These are phyloP conservation scores for Pandemis heparana DNA, from an alignment of 2,888 invertebrate genomes.

Conservation along the genomic window DNA sequence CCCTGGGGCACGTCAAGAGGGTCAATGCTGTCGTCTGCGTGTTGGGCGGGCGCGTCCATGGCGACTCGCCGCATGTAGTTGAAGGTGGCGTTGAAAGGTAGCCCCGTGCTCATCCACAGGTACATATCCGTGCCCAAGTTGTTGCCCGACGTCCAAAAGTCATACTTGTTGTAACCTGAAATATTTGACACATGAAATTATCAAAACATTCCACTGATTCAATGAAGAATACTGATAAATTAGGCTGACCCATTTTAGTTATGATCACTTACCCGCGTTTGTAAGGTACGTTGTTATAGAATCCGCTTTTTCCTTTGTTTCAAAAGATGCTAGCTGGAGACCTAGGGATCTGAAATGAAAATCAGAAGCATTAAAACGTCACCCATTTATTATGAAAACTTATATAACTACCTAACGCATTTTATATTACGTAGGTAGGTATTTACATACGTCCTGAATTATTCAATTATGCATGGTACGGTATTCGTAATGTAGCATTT, in stretches of 20 bases:
- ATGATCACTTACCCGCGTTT: slow-evolving; percentile 88
- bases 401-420: not conserved
- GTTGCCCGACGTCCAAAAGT: slow-evolving; percentile 96
- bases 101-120: slow-evolving; percentile 95
- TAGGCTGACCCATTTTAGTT: not conserved
- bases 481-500: slow-evolving; percentile 4
- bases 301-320: slow-evolving; percentile 94
- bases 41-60: slow-evolving; percentile 83
- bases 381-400: not conserved
- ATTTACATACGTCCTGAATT: not conserved
- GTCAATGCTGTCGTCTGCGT: slow-evolving; percentile 85
- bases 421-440: not conserved
- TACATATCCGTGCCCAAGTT: slow-evolving; percentile 94
- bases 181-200: slow-evolving; percentile 37
- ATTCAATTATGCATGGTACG: not conserved
- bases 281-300: slow-evolving; percentile 93
- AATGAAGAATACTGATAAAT: not conserved
- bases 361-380: slow-evolving; percentile 16
- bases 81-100: slow-evolving; percentile 95
- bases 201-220: not conserved
- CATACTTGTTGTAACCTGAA: slow-evolving; percentile 91
- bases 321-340: slow-evolving; percentile 93
- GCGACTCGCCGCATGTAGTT: slow-evolving; percentile 89
- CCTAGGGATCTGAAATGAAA: slow-evolving; percentile 89
- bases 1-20: slow-evolving; percentile 89